Conservation (phyloP, 2,113 vertebrate species). For the Ancistrus triradiatus region DNA sequence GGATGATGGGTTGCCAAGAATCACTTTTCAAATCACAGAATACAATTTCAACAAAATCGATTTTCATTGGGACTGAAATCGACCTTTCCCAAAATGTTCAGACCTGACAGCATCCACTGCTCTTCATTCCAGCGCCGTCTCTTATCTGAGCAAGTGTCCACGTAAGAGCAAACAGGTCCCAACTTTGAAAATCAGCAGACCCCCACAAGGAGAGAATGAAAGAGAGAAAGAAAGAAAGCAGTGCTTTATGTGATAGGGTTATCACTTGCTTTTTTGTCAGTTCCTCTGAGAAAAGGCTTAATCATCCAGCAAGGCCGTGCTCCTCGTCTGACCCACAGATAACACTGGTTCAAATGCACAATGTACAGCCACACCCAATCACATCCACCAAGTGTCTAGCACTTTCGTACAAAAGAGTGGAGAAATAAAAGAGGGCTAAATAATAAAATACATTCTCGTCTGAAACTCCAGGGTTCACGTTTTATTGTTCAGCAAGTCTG, state of each 20-base stretch:
- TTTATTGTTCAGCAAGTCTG: too few species aligned
- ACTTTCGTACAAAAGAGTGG: too few species aligned
- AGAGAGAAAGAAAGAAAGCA: conserved; percentile 31
- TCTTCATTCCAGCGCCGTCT: conserved; percentile 8
- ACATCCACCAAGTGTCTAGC: too few species aligned
- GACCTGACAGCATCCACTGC: neutral
- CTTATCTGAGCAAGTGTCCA: conserved; percentile 31
- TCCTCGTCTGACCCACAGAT: conserved; percentile 14
- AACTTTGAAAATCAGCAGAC: conserved; percentile 3
- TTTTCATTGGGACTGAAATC: too few species aligned
- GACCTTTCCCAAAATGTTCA: conserved; percentile 10
- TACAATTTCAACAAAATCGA: conserved; percentile 5
- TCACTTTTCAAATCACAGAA: conserved; percentile 24
- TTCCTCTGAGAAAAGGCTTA: conserved; percentile 10
- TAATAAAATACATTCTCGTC: too few species aligned
- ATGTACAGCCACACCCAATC: neutral
- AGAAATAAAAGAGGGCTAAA: too few species aligned
- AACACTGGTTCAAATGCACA: conserved; percentile 11
- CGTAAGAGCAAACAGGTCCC: neutral
- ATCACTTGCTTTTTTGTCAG: conserved; percentile 15
- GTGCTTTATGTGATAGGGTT: neutral
- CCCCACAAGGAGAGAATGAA: neutral
- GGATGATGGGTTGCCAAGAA: conserved; percentile 12
- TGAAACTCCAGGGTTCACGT: too few species aligned
- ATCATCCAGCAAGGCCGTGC: conserved; percentile 5